Percentiles rank a stretch among this genome's conserved stretches.
phyloP scores from a whole-genome alignment of 2,113 vertebrate genomes.

The Gobius niger region DNA sequence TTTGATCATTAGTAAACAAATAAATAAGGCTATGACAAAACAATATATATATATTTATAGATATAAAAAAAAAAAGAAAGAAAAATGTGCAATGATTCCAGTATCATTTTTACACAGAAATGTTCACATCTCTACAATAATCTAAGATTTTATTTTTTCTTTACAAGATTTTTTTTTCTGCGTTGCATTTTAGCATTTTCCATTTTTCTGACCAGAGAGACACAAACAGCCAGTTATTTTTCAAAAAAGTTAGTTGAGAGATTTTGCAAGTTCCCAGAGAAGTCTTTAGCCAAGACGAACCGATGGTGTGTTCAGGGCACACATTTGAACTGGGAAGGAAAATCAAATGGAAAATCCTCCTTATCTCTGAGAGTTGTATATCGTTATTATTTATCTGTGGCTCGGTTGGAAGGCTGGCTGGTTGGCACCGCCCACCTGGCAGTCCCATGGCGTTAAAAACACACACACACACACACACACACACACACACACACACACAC shows the following conservation, averaged over 20 bases:
- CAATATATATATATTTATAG: conserved; percentile 63
- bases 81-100: conserved; percentile 73
- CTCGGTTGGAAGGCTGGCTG: conserved; percentile 35
- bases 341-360: background rate
- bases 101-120: conserved; percentile 68
- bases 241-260: background rate
- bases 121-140: conserved; percentile 63
- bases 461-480: no score
- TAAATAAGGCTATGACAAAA: conserved; percentile 78
- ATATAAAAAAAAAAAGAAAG: conserved; percentile 43
- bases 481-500: no score
- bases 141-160: conserved; percentile 38
- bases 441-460: conserved; percentile 60
- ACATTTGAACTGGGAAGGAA: background rate
- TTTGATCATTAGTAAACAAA: conserved; percentile 69
- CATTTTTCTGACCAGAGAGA: conserved; percentile 27
- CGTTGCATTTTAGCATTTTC: conserved; percentile 17
- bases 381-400: conserved; percentile 13
- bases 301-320: conserved; percentile 24
- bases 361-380: background rate
- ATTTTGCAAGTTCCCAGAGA: background rate
- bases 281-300: conserved; percentile 1
- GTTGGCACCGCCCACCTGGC: conserved; percentile 49
- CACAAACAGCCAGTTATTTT: conserved; percentile 2
- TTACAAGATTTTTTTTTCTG: conserved; percentile 22